Evolutionary conservation across 2,888 invertebrate genomes (phyloP), one percentile per base, ranked within the genome.

Genomic region (Sipha maydis): DNA sequence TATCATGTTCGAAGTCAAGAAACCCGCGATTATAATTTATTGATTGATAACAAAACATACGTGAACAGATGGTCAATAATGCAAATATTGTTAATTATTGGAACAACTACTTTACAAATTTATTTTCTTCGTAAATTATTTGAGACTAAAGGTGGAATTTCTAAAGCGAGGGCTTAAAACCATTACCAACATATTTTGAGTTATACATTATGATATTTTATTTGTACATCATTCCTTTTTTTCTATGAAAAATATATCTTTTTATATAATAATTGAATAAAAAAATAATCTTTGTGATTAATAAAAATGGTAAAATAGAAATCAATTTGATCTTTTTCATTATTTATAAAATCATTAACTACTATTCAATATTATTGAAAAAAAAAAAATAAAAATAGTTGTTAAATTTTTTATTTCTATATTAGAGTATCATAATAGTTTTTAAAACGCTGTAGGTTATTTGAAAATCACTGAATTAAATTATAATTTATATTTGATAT

Each of bases 51-150:
- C 92, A 96, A 97, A 91, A 92, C 93, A 9, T 97, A 97, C 92
- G 96, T 98, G n/a, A 94, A 96, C 90, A 95, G 95, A 89, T 98
- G 98, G 96, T 98, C 98, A 0, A 91, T 98, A 4, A 93, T 95
- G 83, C 98, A 98, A 93, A 96, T 98, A 90, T 89, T 95, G 48
- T 96, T 98, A 1, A 96, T 98, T 90, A 92, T 95, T 82, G 93
- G 94, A 1, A 96, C 97, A 0, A 96, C 96, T 19, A 93, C 95
- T 1, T 92, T 95, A 80, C 97, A 97, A 92, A 97, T 98, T 2
- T 96, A 95, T 92, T 98, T 98, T 92, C 96, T 98, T 25, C 94
- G 97, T 90, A 96, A 97, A 93, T 93, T 98, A 21, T 98, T 98
- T 92, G 96, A 88, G n/a, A 88, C 75, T 75, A 88, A 80, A 73